phyloP scores from a whole-genome alignment of 2,888 invertebrate species.

The Phengaris alcon region DNA sequence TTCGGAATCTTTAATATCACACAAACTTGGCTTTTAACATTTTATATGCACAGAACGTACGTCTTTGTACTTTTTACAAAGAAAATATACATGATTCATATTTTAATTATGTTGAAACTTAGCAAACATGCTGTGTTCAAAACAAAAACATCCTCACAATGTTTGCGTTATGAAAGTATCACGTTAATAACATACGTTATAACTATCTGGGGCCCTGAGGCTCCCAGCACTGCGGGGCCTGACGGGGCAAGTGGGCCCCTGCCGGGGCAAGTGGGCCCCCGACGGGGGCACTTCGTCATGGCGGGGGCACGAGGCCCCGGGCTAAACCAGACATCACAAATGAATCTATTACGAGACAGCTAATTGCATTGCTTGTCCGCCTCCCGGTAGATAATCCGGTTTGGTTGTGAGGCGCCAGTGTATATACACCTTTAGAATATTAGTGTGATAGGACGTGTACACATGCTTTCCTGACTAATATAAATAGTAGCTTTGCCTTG shows the following conservation, averaged over 20 bases:
- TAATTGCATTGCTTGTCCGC: constrained; percentile 38
- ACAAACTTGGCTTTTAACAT: neutral
- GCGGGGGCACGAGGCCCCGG: constrained; percentile 18
- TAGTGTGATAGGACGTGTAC: neutral
- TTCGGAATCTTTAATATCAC: too few species aligned
- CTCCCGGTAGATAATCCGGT: constrained; percentile 35
- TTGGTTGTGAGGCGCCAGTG: constrained; percentile 28
- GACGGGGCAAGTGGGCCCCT: neutral
- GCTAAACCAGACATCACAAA: constrained; percentile 34
- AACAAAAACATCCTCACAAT: constrained; percentile 11
- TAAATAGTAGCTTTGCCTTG: too few species aligned
- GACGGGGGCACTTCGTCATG: too few species aligned
- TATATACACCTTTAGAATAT: neutral
- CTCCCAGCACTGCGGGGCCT: neutral
- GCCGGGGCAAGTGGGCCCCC: neutral
- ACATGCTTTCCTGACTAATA: neutral
- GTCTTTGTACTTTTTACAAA: neutral
- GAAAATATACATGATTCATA: neutral
- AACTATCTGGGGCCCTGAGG: neutral
- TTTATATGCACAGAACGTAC: neutral
- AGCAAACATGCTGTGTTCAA: constrained; percentile 3
- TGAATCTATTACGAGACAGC: constrained; percentile 38
- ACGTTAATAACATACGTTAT: neutral
- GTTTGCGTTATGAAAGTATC: constrained; percentile 3
- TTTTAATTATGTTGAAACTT: constrained; percentile 12